Conservation (phyloP, 2,888 invertebrate genomes). For the Nebria salina region DNA sequence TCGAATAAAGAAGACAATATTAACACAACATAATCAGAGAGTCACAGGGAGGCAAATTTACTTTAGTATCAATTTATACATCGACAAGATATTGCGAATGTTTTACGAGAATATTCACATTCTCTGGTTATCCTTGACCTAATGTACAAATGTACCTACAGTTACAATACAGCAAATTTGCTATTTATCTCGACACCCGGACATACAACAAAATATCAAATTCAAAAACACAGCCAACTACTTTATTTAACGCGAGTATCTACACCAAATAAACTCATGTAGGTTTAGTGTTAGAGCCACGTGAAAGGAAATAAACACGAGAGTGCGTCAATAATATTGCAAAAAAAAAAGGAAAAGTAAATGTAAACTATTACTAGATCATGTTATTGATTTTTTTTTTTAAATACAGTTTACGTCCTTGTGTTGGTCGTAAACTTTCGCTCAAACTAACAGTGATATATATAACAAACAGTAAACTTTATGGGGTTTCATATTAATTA, state of each 20-base stretch:
- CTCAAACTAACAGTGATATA: slow-evolving; percentile 4
- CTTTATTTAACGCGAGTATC: neutral
- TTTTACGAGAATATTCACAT: neutral
- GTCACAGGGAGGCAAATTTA: neutral
- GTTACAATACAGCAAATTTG: neutral
- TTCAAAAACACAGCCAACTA: neutral
- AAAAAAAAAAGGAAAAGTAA: slow-evolving; percentile 38
- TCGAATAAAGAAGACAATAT: neutral
- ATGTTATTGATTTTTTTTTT: slow-evolving; percentile 44
- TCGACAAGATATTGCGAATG: neutral
- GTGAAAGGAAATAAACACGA: slow-evolving; percentile 29
- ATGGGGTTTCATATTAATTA: neutral
- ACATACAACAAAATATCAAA: neutral
- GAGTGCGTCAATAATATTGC: slow-evolving; percentile 16
- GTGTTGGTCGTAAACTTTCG: slow-evolving; percentile 36
- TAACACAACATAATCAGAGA: neutral
- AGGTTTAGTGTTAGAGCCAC: slow-evolving; percentile 2
- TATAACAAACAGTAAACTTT: neutral
- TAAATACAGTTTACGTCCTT: slow-evolving; percentile 30
- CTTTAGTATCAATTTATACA: neutral
- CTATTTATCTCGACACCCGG: neutral
- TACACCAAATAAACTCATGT: too few relatives aligned
- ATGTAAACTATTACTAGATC: slow-evolving; percentile 16
- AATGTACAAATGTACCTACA: neutral
- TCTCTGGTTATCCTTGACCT: slow-evolving; percentile 8